Evolutionary conservation across 2,888 invertebrate species (phyloP).

Genomic region (Diadegma fenestrale): DNA sequence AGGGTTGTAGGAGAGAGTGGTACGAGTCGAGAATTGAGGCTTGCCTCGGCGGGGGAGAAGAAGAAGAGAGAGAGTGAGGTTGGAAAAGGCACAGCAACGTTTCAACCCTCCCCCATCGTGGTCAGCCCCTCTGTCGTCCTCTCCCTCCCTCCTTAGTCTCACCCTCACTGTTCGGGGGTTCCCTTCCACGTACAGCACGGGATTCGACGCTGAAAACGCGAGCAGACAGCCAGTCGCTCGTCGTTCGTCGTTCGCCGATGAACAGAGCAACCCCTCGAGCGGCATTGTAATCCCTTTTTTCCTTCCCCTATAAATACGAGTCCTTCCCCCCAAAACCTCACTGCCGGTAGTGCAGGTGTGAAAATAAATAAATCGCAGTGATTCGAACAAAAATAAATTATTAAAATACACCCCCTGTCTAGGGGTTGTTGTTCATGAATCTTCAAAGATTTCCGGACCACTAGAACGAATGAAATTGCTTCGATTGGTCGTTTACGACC

Average conservation of each 20-base stretch:
- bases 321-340: not conserved
- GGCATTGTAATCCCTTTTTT: constrained; percentile 39
- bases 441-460: no score
- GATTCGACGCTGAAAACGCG: constrained; percentile 79
- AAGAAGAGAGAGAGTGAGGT: constrained; percentile 54
- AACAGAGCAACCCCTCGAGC: constrained; percentile 65
- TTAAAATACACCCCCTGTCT: not conserved
- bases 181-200: constrained; percentile 73
- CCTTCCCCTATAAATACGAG: constrained; percentile 9
- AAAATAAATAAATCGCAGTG: constrained; percentile 9
- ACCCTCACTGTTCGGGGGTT: constrained; percentile 65
- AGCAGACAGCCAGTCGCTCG: constrained; percentile 83
- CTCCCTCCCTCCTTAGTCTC: constrained; percentile 69
- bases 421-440: not conserved
- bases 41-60: constrained; percentile 50
- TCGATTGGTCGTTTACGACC: not conserved
- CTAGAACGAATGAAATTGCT: not conserved
- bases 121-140: constrained; percentile 64
- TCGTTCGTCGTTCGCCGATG: constrained; percentile 82
- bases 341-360: constrained; percentile 48
- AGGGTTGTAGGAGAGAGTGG: constrained; percentile 45
- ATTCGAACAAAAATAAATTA: not conserved
- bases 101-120: constrained; percentile 62
- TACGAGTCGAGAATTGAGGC: constrained; percentile 68
- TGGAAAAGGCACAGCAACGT: constrained; percentile 59